Evolutionary conservation across 2,888 invertebrate genomes (phyloP), one percentile per base, ranked within the genome.

Genomic region (Nemapogon koenigi): DNA sequence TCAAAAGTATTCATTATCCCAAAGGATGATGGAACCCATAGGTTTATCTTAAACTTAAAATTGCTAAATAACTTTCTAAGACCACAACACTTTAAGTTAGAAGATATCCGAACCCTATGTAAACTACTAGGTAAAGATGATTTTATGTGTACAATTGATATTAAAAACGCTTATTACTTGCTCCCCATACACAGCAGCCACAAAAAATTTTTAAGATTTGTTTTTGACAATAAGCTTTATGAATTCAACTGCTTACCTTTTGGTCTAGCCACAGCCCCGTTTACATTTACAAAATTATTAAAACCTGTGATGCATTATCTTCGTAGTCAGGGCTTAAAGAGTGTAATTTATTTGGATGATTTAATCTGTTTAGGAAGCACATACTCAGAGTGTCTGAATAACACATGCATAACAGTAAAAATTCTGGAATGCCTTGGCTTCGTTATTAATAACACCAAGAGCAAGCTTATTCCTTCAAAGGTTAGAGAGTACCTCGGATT

Each of bases 1-100:
- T 44, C 42, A 8, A 33, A 35, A 15, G 35, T 44, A 4, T 41
- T 44, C 31, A 30, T 36, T 15, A 37, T 38, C 10, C 37, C 37
- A 15, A 43, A 46, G 19, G 36, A 32, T 4, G 43, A 43, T 35
- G 43, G 42, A 3, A 4, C 25, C 8, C 29, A 19, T 11, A 37
- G 42, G 19, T 44, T 46, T 35, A 46, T 44, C 36, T 22, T 45
- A 18, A 45, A 42, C 10, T 14, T 44, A 10, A 42, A 40, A 31
- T 14, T 16, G 1, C 16, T 41, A 11, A 37, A 41, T 37, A 26
- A 36, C 3, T 40, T 28, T 14, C 26, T 42, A 10, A 11, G 17
- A 13, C 35, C 41, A 14, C 27, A 40, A 16, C 43, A 43, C 16
- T 46, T 46, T 36, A 45, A 43, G 25, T 18, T 43, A 18, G 43